Conservation (phyloP, 2,113 vertebrate species). For the Alouatta palliata region DNA sequence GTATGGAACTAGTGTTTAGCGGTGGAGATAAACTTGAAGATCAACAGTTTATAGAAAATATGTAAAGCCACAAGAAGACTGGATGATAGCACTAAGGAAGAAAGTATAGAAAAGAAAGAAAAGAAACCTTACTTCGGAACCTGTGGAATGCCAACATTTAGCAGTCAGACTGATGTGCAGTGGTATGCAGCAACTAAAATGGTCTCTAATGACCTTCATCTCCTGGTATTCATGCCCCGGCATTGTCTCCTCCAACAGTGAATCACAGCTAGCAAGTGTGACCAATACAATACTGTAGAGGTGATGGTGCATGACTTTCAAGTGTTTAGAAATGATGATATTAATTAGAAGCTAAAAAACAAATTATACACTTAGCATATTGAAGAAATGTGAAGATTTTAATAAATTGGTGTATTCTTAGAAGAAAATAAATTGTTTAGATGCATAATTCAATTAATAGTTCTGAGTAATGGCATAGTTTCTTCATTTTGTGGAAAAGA, state of each 20-base stretch:
- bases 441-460: background rate
- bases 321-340: background rate
- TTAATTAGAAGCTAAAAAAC: background rate
- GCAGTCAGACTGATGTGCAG: background rate
- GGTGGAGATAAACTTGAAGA: background rate
- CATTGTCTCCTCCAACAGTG: background rate
- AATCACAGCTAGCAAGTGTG: background rate
- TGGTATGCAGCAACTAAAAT: background rate
- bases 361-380: conserved; percentile 7
- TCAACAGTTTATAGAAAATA: background rate
- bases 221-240: background rate
- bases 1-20: background rate
- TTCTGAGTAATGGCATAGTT: background rate
- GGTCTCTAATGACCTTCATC: background rate
- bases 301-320: background rate
- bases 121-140: background rate
- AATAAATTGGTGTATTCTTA: background rate
- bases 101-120: background rate
- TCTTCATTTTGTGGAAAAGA: background rate
- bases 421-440: conserved; percentile 22
- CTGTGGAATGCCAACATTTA: background rate
- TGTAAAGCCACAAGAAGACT: background rate
- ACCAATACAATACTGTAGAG: background rate
- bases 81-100: background rate
- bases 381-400: background rate